Base-by-base conservation (phyloP, 23 tunicate genomes). In the Diplosoma virens region DNA sequence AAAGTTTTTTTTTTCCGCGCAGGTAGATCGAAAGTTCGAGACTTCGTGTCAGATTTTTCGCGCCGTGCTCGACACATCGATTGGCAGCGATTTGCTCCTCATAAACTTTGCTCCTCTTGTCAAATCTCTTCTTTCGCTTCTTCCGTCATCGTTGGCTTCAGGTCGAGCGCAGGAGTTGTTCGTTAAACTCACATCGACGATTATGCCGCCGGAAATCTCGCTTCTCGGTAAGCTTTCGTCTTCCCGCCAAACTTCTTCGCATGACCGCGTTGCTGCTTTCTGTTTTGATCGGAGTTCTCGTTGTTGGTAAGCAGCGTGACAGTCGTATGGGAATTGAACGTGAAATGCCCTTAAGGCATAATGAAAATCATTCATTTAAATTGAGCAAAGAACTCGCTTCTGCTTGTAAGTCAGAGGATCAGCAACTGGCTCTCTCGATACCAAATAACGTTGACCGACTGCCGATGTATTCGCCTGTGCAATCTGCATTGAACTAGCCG, bases 101-200 rank as follows among this genome's bases (percentile, higher is more conserved):
- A 18, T 28, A 22, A 78, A 67, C 56, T 67, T 78, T 31, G 65
- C 81, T 33, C 82, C 79, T 17, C 61, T 90, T 25, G 36, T 84
- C 17, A 58, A 73, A 7, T 78, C 87, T 17, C 71, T 84, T 0
- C 55, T 84, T 4, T 25, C 73, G 11, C 61, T 84, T 5, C 58
- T 79, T 7, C 37, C 67, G 0, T 84, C 89, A 23, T 59, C 82
- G 11, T 65, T 90, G 37, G 82, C 81, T 0, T 73, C 85, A 0
- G 32, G 36, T 33, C 73, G 55, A 56, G 77, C 81, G 2, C 89
- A 83, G 46, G 47, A 84, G 5, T 76, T 89, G 47, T 77, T 76
- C 27, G 73, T 90, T 31, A 14, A 22, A 2, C 69, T 84, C 45
- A 74, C 58, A 30, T 41, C 75, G 14, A 46, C 65, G 5, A 64